Evolutionary conservation across 2,888 invertebrate genomes (phyloP).

Genomic region (Polyommatus icarus): DNA sequence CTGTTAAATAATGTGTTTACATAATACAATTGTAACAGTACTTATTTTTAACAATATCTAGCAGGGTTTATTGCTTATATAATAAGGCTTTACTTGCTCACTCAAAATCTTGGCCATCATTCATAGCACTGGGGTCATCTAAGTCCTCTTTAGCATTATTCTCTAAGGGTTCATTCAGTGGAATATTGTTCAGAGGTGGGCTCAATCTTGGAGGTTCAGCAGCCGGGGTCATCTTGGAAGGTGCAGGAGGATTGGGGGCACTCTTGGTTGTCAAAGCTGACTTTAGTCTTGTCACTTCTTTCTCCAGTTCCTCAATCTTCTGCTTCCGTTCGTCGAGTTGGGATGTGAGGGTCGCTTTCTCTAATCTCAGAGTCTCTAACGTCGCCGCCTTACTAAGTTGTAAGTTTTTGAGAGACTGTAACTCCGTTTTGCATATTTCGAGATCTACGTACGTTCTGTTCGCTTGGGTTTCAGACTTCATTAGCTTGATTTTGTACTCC

Average conservation of each 20-base stretch:
- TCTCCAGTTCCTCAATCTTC: conserved; percentile 67
- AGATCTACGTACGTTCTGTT: conserved; percentile 66
- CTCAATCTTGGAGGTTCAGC: conserved; percentile 66
- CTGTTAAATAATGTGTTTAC: not conserved
- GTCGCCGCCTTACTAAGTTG: conserved; percentile 70
- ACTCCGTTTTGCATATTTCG: conserved; percentile 69
- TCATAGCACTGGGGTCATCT: conserved; percentile 67
- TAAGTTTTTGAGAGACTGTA: conserved; percentile 72
- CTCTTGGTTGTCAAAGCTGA: conserved; percentile 63
- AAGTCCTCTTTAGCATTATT: conserved; percentile 75
- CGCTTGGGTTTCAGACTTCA: conserved; percentile 62
- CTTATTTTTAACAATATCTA: not conserved
- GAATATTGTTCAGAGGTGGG: conserved; percentile 61
- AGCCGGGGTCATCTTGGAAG: conserved; percentile 66
- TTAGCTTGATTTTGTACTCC: conserved; percentile 55
- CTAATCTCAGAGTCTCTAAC: conserved; percentile 68
- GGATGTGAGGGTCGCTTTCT: conserved; percentile 66
- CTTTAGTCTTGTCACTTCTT: conserved; percentile 63
- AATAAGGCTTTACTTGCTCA: conserved; percentile 41
- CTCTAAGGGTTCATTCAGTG: conserved; percentile 63
- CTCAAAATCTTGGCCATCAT: conserved; percentile 69
- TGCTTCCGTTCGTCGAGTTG: conserved; percentile 65
- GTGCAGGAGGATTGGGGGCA: conserved; percentile 53
- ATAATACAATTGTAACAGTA: not conserved
- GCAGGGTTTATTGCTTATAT: not conserved